Evolutionary conservation across 2,113 vertebrate species (phyloP).

Genomic region (Oceanodroma tethys): DNA sequence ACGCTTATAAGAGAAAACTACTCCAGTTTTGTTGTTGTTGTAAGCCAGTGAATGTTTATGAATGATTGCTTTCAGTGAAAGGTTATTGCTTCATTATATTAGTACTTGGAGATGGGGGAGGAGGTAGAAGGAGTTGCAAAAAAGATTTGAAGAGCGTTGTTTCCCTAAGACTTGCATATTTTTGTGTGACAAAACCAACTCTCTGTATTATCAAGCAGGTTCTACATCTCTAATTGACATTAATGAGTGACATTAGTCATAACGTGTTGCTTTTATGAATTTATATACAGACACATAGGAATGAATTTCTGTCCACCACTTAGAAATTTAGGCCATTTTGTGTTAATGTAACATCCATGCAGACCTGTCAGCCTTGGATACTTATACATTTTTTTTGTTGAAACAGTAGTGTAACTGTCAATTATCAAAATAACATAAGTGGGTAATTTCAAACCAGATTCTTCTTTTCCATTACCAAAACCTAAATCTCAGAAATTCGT

Average conservation of each 20-base stretch:
- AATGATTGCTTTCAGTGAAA: background rate
- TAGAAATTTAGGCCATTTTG: background rate
- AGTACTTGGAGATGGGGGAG: background rate
- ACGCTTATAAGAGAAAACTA: rapidly evolving
- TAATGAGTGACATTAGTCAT: background rate
- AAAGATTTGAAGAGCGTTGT: background rate
- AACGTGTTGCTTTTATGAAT: background rate
- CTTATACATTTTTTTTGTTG: background rate
- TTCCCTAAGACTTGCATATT: background rate
- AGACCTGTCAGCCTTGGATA: background rate
- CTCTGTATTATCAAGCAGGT: background rate
- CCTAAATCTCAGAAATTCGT: background rate
- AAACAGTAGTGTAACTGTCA: background rate
- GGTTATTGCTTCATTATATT: background rate
- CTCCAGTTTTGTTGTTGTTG: background rate
- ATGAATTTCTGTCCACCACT: background rate
- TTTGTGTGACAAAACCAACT: background rate
- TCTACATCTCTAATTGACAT: background rate
- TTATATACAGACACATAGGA: background rate
- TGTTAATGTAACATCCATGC: background rate
- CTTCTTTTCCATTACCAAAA: background rate
- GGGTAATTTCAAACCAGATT: background rate
- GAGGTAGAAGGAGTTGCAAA: background rate
- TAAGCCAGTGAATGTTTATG: background rate
- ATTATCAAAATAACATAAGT: background rate